A percentile compares a stretch with the other conserved stretches of the same genome.
phyloP scores from a whole-genome alignment of 2,797 vertebrate genomes.

The Chloroceryle amazona region DNA sequence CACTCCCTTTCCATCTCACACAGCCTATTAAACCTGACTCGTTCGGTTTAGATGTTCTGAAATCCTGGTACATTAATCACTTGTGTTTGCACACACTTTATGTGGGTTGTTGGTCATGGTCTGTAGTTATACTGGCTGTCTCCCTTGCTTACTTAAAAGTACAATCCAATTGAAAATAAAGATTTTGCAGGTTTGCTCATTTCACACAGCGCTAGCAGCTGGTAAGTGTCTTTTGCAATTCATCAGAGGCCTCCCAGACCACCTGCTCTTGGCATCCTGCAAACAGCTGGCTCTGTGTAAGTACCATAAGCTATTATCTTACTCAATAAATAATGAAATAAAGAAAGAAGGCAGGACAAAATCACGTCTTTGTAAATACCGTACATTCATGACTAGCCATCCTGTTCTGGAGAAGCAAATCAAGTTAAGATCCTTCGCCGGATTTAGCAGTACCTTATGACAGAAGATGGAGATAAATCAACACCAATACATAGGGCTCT shows the following conservation, averaged over 20 bases:
- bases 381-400: not conserved
- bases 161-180: constrained; percentile 87
- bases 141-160: constrained; percentile 85
- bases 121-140: constrained; percentile 83
- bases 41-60: constrained; percentile 71
- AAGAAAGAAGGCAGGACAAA: constrained; percentile 74
- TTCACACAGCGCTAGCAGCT: constrained; percentile 85
- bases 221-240: constrained; percentile 87
- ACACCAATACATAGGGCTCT: not conserved
- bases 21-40: constrained; percentile 66
- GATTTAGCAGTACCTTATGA: not conserved
- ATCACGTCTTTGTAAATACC: constrained; percentile 55
- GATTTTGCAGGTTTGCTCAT: constrained; percentile 88
- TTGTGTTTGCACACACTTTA: constrained; percentile 82
- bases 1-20: constrained; percentile 17
- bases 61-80: constrained; percentile 82
- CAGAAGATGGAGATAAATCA: not conserved
- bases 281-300: constrained; percentile 84
- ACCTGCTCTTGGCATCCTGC: constrained; percentile 85
- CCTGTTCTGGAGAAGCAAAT: not conserved
- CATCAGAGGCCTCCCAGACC: constrained; percentile 86
- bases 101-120: constrained; percentile 84
- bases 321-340: constrained; percentile 86
- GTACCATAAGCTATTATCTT: constrained; percentile 85
- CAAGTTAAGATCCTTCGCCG: constrained; percentile 15